phyloP scores from a whole-genome alignment of 2,113 vertebrate genomes.

The Poeciliopsis turrubarensis region DNA sequence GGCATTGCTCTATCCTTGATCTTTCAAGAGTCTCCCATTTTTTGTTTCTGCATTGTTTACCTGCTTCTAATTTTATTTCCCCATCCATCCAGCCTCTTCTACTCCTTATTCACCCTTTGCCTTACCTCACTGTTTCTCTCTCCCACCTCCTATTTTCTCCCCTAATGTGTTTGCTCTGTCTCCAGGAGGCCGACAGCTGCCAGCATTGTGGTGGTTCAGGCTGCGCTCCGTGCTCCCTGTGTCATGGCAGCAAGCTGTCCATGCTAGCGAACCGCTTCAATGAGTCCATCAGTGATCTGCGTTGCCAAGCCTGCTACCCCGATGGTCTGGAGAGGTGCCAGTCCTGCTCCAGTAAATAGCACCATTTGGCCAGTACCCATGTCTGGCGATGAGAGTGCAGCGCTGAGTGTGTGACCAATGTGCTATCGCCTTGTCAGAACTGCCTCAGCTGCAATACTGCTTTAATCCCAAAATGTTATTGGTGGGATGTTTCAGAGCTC shows the following conservation, averaged over 20 bases:
- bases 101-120: constrained; percentile 18
- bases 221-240: constrained; percentile 91
- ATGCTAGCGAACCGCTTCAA: constrained; percentile 96
- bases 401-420: constrained; percentile 21
- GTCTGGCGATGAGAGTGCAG: constrained; percentile 34
- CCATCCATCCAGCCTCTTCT: not conserved
- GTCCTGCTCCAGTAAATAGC: constrained; percentile 79
- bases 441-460: constrained; percentile 48
- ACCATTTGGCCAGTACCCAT: constrained; percentile 52
- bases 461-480: constrained; percentile 62
- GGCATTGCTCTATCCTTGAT: not conserved
- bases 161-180: constrained; percentile 56
- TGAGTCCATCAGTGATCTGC: constrained; percentile 91
- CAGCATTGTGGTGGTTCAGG: constrained; percentile 89
- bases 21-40: not conserved
- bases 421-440: constrained; percentile 43
- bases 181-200: constrained; percentile 80
- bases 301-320: constrained; percentile 92
- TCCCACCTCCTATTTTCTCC: constrained; percentile 9
- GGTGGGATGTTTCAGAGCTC: constrained; percentile 45
- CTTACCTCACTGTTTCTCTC: constrained; percentile 25
- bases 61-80: not conserved
- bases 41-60: not conserved
- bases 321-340: constrained; percentile 89
- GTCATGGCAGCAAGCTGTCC: constrained; percentile 97